These are phyloP conservation scores for Fregata magnificens DNA, from an alignment of 2,113 vertebrate species.

Conservation along the genomic window DNA sequence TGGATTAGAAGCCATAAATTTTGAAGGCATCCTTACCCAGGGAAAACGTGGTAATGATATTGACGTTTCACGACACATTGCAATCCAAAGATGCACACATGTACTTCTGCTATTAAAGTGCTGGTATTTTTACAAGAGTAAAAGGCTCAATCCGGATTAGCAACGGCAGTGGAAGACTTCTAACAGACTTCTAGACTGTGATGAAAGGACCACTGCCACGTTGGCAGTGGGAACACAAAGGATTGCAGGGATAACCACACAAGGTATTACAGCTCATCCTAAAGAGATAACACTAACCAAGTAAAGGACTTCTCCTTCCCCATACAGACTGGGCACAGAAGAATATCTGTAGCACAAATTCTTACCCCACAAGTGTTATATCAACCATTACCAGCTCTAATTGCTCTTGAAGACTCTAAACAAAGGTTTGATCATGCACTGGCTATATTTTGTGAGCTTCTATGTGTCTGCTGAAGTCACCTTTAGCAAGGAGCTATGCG, in stretches of 20 bases:
- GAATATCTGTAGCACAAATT: background rate
- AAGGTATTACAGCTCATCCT: background rate
- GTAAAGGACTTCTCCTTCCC: background rate
- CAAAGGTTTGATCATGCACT: background rate
- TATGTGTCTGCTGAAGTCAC: background rate
- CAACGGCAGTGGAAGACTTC: background rate
- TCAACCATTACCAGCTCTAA: background rate
- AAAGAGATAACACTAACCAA: background rate
- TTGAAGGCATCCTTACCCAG: background rate
- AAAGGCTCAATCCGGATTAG: background rate
- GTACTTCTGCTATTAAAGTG: background rate
- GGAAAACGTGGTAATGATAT: fast-evolving
- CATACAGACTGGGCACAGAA: background rate
- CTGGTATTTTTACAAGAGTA: background rate
- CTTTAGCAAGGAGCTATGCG: background rate
- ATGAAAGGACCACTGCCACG: background rate
- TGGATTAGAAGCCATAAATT: background rate
- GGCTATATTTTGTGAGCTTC: background rate
- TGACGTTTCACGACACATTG: background rate
- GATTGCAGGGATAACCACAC: background rate
- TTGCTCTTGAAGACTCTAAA: background rate
- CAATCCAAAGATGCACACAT: background rate
- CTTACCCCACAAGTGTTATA: background rate
- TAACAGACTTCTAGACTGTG: background rate
- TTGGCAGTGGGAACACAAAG: background rate